phyloP scores from a whole-genome alignment of 1,140 invertebrate genomes.

The Lordiphosa mommai region DNA sequence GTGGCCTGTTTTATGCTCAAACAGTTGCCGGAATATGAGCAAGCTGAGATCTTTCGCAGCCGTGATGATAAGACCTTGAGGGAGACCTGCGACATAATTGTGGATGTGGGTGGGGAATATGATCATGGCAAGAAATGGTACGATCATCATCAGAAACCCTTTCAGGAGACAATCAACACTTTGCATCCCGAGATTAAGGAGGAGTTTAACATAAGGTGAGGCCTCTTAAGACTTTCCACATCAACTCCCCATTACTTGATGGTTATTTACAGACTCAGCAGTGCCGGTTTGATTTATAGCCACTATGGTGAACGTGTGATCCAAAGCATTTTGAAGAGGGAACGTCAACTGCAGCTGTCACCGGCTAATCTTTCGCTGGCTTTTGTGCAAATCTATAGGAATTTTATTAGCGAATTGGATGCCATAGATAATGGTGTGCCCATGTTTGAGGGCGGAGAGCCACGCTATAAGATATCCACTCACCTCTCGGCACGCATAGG shows the following conservation, averaged over 20 bases:
- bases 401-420: slow-evolving; percentile 96
- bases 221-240: neutral
- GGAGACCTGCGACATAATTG: slow-evolving; percentile 93
- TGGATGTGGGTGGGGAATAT: slow-evolving; percentile 97
- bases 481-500: slow-evolving; percentile 88
- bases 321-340: slow-evolving; percentile 80
- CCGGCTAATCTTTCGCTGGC: slow-evolving; percentile 82
- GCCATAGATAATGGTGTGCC: slow-evolving; percentile 97
- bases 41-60: slow-evolving; percentile 91
- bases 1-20: slow-evolving; percentile 96
- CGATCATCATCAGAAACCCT: slow-evolving; percentile 96
- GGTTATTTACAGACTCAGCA: slow-evolving; percentile 88
- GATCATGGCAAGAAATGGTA: slow-evolving; percentile 88
- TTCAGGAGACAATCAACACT: slow-evolving; percentile 82
- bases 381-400: slow-evolving; percentile 93
- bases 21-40: slow-evolving; percentile 88
- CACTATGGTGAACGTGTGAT: slow-evolving; percentile 94
- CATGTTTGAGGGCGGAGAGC: slow-evolving; percentile 85
- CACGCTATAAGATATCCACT: slow-evolving; percentile 90
- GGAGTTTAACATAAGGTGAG: slow-evolving; percentile 81
- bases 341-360: slow-evolving; percentile 75
- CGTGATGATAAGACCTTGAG: slow-evolving; percentile 83
- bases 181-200: slow-evolving; percentile 81
- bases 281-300: slow-evolving; percentile 95
- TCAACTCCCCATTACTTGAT: neutral